These are phyloP conservation scores for Patiria miniata DNA, from an alignment of 35 echinoderm and acorn worm genomes.

Conservation along the genomic window DNA sequence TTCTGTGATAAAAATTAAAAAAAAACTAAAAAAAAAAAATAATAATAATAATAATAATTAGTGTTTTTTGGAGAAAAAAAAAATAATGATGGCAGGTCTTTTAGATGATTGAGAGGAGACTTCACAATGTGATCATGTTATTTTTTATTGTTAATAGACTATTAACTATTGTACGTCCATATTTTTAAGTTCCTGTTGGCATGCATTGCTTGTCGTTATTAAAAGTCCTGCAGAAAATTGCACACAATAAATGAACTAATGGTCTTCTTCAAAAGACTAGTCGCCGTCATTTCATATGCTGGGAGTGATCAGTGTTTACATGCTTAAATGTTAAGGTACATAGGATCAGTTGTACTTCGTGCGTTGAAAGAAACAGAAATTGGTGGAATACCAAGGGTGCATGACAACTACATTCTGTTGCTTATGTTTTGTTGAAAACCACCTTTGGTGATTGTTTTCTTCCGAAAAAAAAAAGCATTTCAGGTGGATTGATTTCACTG, in stretches of 20 bases:
- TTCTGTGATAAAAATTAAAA: conserved; percentile 12
- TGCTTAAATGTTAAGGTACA: too few relatives aligned
- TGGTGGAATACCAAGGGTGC: too few relatives aligned
- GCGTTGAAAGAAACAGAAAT: too few relatives aligned
- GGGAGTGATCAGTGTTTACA: too few relatives aligned
- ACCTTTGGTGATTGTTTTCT: too few relatives aligned
- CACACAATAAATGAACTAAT: conserved; percentile 25
- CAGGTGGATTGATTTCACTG: too few relatives aligned
- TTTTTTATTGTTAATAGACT: conserved; percentile 30
- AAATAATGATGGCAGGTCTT: not conserved
- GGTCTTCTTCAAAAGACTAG: conserved; percentile 8
- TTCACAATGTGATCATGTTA: conserved; percentile 23
- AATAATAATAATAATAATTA: not conserved
- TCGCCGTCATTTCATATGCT: not conserved
- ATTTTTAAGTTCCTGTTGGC: conserved; percentile 26
- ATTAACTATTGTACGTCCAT: conserved; percentile 29
- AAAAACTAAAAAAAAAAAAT: too few relatives aligned
- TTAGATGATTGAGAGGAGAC: conserved; percentile 16
- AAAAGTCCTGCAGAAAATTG: conserved; percentile 25
- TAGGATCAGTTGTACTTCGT: too few relatives aligned
- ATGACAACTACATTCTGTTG: too few relatives aligned
- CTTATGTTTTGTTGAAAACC: too few relatives aligned
- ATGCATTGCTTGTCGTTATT: conserved; percentile 23
- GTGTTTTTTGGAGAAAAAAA: conserved; percentile 13
- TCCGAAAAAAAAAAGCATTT: too few relatives aligned